phyloP scores from a whole-genome alignment of 92 coral and sea anemone species.

The Desmophyllum pertusum region DNA sequence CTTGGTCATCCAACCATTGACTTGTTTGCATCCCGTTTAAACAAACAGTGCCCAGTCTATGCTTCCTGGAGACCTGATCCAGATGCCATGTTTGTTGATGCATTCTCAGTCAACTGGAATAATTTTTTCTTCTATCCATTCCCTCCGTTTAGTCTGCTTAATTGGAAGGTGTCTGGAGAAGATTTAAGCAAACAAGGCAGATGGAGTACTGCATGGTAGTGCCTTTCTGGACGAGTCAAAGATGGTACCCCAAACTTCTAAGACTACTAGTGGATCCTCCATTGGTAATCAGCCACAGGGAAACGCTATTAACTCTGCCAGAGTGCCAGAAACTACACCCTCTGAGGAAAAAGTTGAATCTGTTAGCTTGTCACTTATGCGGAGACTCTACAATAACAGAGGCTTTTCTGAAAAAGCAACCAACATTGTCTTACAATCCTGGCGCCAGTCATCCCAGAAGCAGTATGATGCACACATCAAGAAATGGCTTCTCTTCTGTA shows the following conservation, averaged over 20 bases:
- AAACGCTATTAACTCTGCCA: slow-evolving; percentile 46
- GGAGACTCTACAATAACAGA: slow-evolving; percentile 56
- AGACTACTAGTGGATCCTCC: slow-evolving; percentile 49
- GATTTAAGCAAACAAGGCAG: slow-evolving; percentile 24
- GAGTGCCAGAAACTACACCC: slow-evolving; percentile 55
- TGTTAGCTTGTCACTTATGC: slow-evolving; percentile 60
- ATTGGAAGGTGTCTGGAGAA: slow-evolving; percentile 47
- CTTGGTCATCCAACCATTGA: slow-evolving; percentile 42
- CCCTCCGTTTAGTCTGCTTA: slow-evolving; percentile 49
- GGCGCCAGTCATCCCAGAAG: slow-evolving; percentile 47
- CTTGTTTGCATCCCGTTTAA: slow-evolving; percentile 17
- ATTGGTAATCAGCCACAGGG: slow-evolving; percentile 43
- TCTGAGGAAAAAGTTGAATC: slow-evolving; percentile 45
- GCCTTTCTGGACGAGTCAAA: slow-evolving; percentile 49
- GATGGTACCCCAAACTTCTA: slow-evolving; percentile 51
- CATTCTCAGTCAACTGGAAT: slow-evolving; percentile 42
- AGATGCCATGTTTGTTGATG: slow-evolving; percentile 37
- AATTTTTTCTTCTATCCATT: slow-evolving; percentile 39
- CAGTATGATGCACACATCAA: slow-evolving; percentile 58
- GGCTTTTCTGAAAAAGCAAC: slow-evolving; percentile 63
- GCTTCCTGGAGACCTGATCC: slow-evolving; percentile 51
- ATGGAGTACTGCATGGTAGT: slow-evolving; percentile 49
- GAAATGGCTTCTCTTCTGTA: slow-evolving; percentile 59
- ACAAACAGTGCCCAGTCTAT: slow-evolving; percentile 9
- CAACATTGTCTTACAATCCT: slow-evolving; percentile 43